Evolutionary conservation across 2,888 invertebrate genomes (phyloP), one percentile per base, ranked within the genome.

Genomic region (Sycophila texana): DNA sequence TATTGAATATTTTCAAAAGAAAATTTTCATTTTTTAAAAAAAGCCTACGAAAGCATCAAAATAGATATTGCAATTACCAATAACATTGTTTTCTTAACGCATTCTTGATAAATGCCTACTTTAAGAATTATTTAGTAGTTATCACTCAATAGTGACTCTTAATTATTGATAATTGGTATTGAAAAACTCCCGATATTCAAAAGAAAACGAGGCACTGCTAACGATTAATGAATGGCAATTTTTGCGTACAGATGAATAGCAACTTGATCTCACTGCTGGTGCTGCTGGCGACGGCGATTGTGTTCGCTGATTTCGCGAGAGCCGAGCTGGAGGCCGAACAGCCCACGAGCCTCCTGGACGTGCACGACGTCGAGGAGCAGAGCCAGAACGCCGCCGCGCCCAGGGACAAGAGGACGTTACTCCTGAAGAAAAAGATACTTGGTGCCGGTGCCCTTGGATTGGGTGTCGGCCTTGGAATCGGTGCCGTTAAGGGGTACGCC

Each of bases 401-500:
- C 2, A 86, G 90, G 39, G 83, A 85, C 18, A 90, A 90, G 55
- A 84, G 90, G 53, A 89, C 89, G 4, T 82, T 90, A 3, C 83
- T 90, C 12, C 82, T 89, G 3, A 89, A 89, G 81, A 89, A 89
- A 70, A 89, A 89, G 66, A 79, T 89, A 4, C 79, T 89, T 7
- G 89, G 88, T 0, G 87, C 86, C 30, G 89, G 89, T 18, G 84
- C 88, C 1, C 80, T 89, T n/a, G 89, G 89, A n/a, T 87, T 89
- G 18, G 89, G 89, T 4, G 84, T 89, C 5, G 89, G 83, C 12
- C 57, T 84, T 61, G 84, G 84, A 12, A 73, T 84, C 13, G 81
- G 89, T 0, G 79, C 86, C 10, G 83, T 85, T 0, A 88, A 88
- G 81, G 88, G 88, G 88, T 88, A 84, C 82, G 73, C 14, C 14